These are phyloP conservation scores for Trypoxylon attenuatum DNA, from an alignment of 2,888 invertebrate species.

Conservation along the genomic window DNA sequence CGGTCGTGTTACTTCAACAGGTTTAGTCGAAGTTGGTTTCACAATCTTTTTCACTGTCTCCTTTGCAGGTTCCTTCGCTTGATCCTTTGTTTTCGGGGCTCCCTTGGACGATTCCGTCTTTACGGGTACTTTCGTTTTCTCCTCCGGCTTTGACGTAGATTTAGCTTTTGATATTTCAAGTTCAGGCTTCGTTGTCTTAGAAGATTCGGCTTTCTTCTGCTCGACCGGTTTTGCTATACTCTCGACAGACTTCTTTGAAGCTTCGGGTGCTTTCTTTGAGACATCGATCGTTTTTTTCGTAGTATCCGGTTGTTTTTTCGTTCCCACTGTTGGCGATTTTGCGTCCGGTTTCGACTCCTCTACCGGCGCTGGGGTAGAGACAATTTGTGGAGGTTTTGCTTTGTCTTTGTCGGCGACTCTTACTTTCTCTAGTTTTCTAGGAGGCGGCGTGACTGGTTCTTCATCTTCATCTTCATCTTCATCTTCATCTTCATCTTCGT, in stretches of 20 bases:
- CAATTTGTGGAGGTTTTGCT: slow-evolving; percentile 35
- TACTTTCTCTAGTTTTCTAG: slow-evolving; percentile 63
- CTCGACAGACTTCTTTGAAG: slow-evolving; percentile 16
- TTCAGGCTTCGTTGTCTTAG: slow-evolving; percentile 29
- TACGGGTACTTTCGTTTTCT: slow-evolving; percentile 14
- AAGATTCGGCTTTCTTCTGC: slow-evolving; percentile 37
- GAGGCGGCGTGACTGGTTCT: slow-evolving; percentile 18
- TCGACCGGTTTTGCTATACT: slow-evolving; percentile 11
- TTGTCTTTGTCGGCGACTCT: slow-evolving; percentile 64
- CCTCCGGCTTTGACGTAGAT: slow-evolving; percentile 18
- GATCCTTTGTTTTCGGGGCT: slow-evolving; percentile 32
- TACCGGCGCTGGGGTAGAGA: slow-evolving; percentile 11
- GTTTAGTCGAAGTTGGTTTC: slow-evolving; percentile 29
- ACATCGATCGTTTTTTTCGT: slow-evolving; percentile 8
- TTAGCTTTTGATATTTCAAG: slow-evolving; percentile 32
- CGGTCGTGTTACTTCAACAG: slow-evolving; percentile 48
- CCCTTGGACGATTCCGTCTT: slow-evolving; percentile 35
- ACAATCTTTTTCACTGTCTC: slow-evolving; percentile 34
- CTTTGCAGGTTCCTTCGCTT: slow-evolving; percentile 27
- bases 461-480: slow-evolving; percentile 36
- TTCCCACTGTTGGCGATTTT: slow-evolving; percentile 14
- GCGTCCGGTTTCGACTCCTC: slow-evolving; percentile 21
- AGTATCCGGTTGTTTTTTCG: slow-evolving; percentile 21
- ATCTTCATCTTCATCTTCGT: slow-evolving; percentile 30
- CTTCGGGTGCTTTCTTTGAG: slow-evolving; percentile 4